Conservation (phyloP, 1,140 invertebrate genomes). For the Calliphora vicina region DNA sequence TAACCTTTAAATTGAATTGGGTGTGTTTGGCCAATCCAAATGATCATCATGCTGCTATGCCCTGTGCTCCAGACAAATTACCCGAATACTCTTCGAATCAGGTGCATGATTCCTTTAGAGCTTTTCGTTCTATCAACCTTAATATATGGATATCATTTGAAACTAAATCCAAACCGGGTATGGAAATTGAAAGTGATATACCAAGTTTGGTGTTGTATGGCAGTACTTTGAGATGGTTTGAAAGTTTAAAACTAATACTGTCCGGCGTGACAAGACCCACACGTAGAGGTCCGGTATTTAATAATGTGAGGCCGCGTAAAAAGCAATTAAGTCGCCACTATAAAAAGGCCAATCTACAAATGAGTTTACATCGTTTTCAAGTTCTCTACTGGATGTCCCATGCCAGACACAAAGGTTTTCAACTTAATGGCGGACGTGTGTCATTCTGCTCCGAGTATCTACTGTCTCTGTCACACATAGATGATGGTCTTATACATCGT, state of each 20-base stretch:
- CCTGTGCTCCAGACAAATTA: constrained; percentile 95
- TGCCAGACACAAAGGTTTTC: constrained; percentile 92
- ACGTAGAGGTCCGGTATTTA: constrained; percentile 86
- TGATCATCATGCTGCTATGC: constrained; percentile 95
- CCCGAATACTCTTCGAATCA: constrained; percentile 97
- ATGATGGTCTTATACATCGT: constrained; percentile 86
- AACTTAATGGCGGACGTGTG: constrained; percentile 86
- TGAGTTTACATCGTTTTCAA: constrained; percentile 89
- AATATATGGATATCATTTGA: constrained; percentile 90
- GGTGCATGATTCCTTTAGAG: constrained; percentile 85
- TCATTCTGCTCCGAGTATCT: constrained; percentile 87
- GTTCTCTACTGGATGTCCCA: constrained; percentile 99
- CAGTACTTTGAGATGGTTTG: constrained; percentile 93
- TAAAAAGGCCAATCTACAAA: constrained; percentile 82
- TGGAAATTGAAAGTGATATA: constrained; percentile 70
- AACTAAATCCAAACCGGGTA: constrained; percentile 74
- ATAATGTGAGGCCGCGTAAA: constrained; percentile 83
- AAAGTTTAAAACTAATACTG: constrained; percentile 95
- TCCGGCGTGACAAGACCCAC: constrained; percentile 95
- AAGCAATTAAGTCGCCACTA: constrained; percentile 94
- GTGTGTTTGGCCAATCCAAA: constrained; percentile 90
- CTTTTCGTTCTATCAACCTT: constrained; percentile 93
- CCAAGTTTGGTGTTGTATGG: constrained; percentile 88
- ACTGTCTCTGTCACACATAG: constrained; percentile 76
- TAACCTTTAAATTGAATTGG: constrained; percentile 90